Percentiles rank a stretch among this genome's conserved stretches.
Evolutionary conservation across 2,888 invertebrate genomes (phyloP).

Genomic region (Drosophila testacea): DNA sequence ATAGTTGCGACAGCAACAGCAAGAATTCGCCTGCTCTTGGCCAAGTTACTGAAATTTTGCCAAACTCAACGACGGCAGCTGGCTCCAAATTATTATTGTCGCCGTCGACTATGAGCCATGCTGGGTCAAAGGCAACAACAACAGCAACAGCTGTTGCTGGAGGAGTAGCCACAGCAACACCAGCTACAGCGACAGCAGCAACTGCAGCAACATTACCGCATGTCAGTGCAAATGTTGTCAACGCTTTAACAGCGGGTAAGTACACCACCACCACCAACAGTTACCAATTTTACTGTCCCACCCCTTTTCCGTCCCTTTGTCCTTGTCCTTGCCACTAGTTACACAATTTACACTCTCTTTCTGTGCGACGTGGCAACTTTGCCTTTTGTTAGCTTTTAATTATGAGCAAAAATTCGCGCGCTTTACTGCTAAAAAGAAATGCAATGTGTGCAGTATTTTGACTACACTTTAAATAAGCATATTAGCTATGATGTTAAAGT

Average conservation of each 20-base stretch:
- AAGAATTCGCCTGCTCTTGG: slow-evolving; percentile 31
- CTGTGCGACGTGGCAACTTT: slow-evolving; percentile 53
- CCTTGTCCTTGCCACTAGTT: slow-evolving; percentile 25
- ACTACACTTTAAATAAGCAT: slow-evolving; percentile 2
- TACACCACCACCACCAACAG: slow-evolving; percentile 44
- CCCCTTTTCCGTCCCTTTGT: background rate
- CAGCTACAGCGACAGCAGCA: slow-evolving; percentile 35
- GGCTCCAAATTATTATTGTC: slow-evolving; percentile 73
- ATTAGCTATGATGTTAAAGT: slow-evolving; percentile 4
- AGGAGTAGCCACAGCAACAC: slow-evolving; percentile 22
- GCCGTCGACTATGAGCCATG: slow-evolving; percentile 48
- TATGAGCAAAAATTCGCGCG: slow-evolving; percentile 68
- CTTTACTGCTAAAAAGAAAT: slow-evolving; percentile 48
- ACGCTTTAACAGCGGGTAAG: slow-evolving; percentile 70
- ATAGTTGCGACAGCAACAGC: slow-evolving; percentile 46
- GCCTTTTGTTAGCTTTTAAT: slow-evolving; percentile 83
- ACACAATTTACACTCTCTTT: slow-evolving; percentile 22
- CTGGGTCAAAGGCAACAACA: slow-evolving; percentile 57
- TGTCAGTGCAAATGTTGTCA: slow-evolving; percentile 61
- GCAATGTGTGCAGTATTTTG: slow-evolving; percentile 63
- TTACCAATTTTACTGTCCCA: slow-evolving; percentile 11
- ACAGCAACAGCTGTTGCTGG: slow-evolving; percentile 27
- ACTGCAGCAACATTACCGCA: slow-evolving; percentile 58
- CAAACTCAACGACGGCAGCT: slow-evolving; percentile 36
- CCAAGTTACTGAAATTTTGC: slow-evolving; percentile 58